Conservation (phyloP, 2,113 vertebrate species). For the Arvicanthis niloticus region DNA sequence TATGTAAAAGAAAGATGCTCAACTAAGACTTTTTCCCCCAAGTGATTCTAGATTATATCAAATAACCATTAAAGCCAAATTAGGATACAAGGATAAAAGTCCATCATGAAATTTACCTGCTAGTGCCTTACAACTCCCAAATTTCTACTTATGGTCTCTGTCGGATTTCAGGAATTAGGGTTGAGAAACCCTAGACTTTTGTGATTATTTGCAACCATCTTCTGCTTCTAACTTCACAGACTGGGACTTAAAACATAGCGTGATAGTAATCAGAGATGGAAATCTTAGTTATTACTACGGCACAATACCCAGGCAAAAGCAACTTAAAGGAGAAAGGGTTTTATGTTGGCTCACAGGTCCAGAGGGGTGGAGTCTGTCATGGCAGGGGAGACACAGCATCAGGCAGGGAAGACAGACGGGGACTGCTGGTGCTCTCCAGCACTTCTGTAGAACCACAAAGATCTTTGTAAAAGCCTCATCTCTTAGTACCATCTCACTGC, state of each 20-base stretch:
- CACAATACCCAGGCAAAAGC: neutral
- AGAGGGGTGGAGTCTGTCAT: neutral
- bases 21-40: neutral
- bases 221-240: neutral
- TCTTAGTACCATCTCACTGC: neutral
- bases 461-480: neutral
- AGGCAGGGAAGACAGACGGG: too few relatives aligned
- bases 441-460: too few relatives aligned
- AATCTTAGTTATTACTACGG: too few relatives aligned
- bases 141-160: neutral
- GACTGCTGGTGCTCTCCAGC: neutral
- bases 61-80: neutral
- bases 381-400: too few relatives aligned
- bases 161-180: fast-evolving
- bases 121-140: neutral
- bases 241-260: neutral
- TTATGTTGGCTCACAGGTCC: neutral
- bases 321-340: neutral
- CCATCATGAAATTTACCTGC: neutral
- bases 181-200: neutral
- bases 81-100: neutral
- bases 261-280: neutral
- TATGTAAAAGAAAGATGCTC: neutral
- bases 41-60: neutral
- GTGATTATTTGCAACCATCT: neutral